Conservation (phyloP, 1,140 invertebrate genomes). For the Metopolophium dirhodum region DNA sequence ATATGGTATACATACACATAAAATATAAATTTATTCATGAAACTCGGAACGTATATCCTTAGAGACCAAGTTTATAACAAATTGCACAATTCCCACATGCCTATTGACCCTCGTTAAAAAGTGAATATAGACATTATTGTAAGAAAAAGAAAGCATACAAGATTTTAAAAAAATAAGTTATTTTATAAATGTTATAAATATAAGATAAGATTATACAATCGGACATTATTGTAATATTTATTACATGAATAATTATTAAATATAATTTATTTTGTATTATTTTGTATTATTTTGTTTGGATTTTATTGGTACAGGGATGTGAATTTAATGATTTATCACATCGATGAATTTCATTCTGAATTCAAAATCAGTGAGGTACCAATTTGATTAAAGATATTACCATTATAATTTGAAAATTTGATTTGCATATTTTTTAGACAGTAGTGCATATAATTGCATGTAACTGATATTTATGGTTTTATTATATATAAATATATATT, state of each 20-base stretch:
- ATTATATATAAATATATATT: background rate
- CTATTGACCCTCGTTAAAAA: constrained; percentile 30
- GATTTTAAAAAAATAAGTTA: background rate
- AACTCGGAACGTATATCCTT: background rate
- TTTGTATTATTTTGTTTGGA: background rate
- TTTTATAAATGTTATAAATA: constrained; percentile 5
- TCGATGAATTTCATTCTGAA: background rate
- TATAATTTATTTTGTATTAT: background rate
- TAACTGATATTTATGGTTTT: background rate
- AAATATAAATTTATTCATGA: background rate
- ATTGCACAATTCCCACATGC: background rate
- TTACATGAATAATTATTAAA: background rate
- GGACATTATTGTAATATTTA: background rate
- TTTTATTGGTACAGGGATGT: background rate
- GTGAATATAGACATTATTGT: background rate
- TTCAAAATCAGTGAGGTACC: background rate
- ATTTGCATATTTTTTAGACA: background rate
- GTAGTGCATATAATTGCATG: too few relatives aligned
- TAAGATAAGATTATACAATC: background rate
- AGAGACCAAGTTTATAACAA: constrained; percentile 6
- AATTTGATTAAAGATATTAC: background rate
- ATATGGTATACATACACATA: background rate
- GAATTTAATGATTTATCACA: background rate
- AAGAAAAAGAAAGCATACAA: background rate
- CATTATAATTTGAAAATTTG: background rate